Percentiles rank a stretch among this genome's conserved stretches.
Evolutionary conservation across 2,888 invertebrate genomes (phyloP).

Genomic region (Yponomeuta sedellus): DNA sequence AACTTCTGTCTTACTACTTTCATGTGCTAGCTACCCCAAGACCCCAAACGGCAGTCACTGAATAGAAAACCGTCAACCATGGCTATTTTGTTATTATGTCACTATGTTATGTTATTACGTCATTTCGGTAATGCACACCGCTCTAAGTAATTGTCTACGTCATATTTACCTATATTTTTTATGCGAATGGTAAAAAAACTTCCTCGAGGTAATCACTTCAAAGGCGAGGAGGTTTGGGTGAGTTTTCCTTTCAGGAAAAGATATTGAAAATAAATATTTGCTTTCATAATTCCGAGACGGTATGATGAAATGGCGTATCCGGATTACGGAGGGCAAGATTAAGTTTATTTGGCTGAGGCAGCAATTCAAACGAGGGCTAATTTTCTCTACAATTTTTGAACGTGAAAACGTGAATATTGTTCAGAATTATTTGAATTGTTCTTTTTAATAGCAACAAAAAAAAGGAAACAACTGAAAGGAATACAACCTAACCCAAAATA

Average conservation of each 20-base stretch:
- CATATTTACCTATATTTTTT: too few species aligned
- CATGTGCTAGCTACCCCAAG: neutral
- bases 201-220: neutral
- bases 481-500: too few species aligned
- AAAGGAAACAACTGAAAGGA: too few species aligned
- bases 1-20: neutral
- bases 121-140: neutral
- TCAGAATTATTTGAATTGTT: too few species aligned
- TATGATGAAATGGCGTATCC: neutral
- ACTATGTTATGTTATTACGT: neutral
- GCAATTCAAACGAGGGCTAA: neutral
- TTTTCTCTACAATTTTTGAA: too few species aligned
- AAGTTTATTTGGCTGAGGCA: neutral
- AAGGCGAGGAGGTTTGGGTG: neutral
- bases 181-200: neutral
- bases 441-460: too few species aligned
- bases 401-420: too few species aligned
- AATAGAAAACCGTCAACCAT: neutral
- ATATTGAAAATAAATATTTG: slow-evolving; percentile 1
- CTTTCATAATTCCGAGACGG: neutral
- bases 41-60: neutral
- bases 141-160: neutral
- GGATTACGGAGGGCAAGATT: neutral
- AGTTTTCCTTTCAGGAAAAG: neutral
- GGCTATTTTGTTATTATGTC: neutral